These are phyloP conservation scores for Pharmacophagus antenor DNA, from an alignment of 2,888 invertebrate species.

Conservation along the genomic window DNA sequence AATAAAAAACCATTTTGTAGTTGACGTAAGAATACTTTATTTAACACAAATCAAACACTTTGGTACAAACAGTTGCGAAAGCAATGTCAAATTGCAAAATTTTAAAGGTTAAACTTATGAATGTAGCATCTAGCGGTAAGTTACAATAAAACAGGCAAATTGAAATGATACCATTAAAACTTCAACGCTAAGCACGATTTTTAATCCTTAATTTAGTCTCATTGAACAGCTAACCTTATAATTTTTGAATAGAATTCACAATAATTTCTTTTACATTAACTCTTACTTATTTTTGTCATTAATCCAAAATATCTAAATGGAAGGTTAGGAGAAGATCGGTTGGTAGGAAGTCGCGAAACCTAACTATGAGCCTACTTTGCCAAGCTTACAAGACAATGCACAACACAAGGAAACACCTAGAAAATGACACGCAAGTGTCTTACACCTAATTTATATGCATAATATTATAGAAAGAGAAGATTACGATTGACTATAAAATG, in stretches of 20 bases:
- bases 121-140: conserved; percentile 63
- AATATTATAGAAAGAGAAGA: conserved; percentile 67
- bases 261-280: conserved; percentile 50
- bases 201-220: conserved; percentile 36
- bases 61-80: conserved; percentile 79
- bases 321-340: conserved; percentile 73
- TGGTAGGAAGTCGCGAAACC: conserved; percentile 76
- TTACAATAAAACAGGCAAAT: conserved; percentile 38
- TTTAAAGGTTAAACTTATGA: conserved; percentile 49
- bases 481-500: conserved; percentile 76
- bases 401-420: conserved; percentile 75
- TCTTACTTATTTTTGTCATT: conserved; percentile 57
- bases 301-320: conserved; percentile 69
- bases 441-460: conserved; percentile 64
- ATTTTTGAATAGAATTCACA: conserved; percentile 50
- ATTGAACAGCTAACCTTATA: conserved; percentile 46
- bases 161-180: conserved; percentile 38
- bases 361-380: conserved; percentile 74
- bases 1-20: conserved; percentile 61
- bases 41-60: conserved; percentile 81
- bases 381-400: conserved; percentile 73
- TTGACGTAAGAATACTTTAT: conserved; percentile 79
- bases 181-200: conserved; percentile 32
- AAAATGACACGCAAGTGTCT: conserved; percentile 67
- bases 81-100: conserved; percentile 59